Conservation (phyloP, 2,888 invertebrate genomes). For the Abscondita cerata region DNA sequence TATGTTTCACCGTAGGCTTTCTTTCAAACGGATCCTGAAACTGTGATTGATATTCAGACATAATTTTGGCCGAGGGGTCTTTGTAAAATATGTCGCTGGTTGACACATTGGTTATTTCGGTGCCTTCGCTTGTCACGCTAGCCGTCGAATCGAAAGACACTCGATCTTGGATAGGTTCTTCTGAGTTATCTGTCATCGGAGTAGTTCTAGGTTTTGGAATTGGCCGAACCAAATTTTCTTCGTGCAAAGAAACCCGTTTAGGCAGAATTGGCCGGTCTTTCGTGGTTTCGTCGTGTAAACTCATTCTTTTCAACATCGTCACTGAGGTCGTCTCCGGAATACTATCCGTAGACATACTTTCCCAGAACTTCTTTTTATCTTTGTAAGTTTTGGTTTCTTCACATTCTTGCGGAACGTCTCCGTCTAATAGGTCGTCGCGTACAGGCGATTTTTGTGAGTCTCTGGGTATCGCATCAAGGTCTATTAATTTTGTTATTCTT, state of each 20-base stretch:
- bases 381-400: conserved; percentile 57
- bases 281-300: conserved; percentile 47
- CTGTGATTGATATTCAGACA: conserved; percentile 56
- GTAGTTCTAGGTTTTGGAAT: conserved; percentile 58
- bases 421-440: conserved; percentile 30
- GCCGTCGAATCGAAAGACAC: conserved; percentile 42
- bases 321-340: conserved; percentile 24
- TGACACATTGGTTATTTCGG: conserved; percentile 16
- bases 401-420: conserved; percentile 30
- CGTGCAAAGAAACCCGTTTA: conserved; percentile 53
- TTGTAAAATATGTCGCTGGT: conserved; percentile 12
- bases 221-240: conserved; percentile 44
- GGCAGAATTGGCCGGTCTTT: conserved; percentile 45
- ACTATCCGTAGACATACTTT: conserved; percentile 55
- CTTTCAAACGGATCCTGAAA: conserved; percentile 49
- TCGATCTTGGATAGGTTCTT: conserved; percentile 36
- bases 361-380: conserved; percentile 63
- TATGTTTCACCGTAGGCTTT: conserved; percentile 12
- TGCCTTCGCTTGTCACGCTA: conserved; percentile 37
- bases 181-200: conserved; percentile 46
- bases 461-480: conserved; percentile 30
- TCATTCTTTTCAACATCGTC: conserved; percentile 49
- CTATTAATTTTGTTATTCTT: conserved; percentile 46
- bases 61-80: conserved; percentile 33
- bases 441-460: conserved; percentile 36